Evolutionary conservation across 2,797 vertebrate genomes (phyloP), one percentile per base, ranked within the genome.

Genomic region (Acanthopagrus latus): DNA sequence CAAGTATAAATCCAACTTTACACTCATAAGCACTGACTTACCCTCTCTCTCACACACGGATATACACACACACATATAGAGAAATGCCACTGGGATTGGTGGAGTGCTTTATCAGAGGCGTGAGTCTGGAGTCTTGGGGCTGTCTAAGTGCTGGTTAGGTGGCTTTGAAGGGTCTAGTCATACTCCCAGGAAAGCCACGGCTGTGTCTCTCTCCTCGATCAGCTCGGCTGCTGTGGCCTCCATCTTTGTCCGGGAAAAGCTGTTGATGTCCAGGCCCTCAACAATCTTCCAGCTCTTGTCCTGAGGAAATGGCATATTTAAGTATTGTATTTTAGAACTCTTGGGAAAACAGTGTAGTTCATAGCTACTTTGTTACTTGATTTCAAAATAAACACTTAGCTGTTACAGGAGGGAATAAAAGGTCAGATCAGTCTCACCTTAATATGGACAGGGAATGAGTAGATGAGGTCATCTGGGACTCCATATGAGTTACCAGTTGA

Each of bases 391-490:
- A 21, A 41, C 41, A 50, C 10, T 5, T 64, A 1, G n/a, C n/a
- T n/a, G 14, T 7, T 4, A 43, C 16, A 52, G 9, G 20, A 29
- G 17, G 33, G 14, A 47, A 67, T 10, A 46, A 0, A 38, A 62
- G 16, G 13, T 33, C 10, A 55, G 18, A 50, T 21, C 11, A 50
- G 44, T 50, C 72, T 57, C 89, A 98, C 98, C 96, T 99, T 97
- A 92, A 99, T 97, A 83, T 94, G 92, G 84, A 99, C 96, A 66
- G 98, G 98, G 92, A 99, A 99, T 7, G 98, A 99, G 91, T 97
- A 99, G 13, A 99, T 94, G 73, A 99, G 95, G 85, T 97, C 97
- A 10, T 96, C 95, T 17, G 97, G 93, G 81, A 99, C 80, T 25
- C 95, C 95, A 0, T 99, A 99, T 47, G 94, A 88, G 92, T 99